Evolutionary conservation across 2,888 invertebrate species (phyloP), one percentile per base, ranked within the genome.

Genomic region (Ophraella communa): DNA sequence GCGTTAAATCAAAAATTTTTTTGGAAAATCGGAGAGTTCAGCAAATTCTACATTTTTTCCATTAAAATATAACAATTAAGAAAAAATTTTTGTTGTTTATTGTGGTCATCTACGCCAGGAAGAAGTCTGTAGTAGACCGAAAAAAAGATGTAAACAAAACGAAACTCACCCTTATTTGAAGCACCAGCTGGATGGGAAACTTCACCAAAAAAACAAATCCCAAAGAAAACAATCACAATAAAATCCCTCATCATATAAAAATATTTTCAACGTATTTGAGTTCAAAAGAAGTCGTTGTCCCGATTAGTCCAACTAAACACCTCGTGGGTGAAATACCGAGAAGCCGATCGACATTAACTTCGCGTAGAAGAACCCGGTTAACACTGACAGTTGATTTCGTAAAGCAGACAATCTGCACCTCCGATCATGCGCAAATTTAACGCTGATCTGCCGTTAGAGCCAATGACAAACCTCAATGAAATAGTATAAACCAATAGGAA

Each of bases 401-500:
- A 74, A 73, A 74, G 75, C 73, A 72, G 73, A 74, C 73, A 75
- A 71, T 71, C 72, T 76, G 72, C 75, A 78, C 76, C 78, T 78
- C 73, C 71, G 74, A 75, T 75, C 81, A 80, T 80, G 81, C 81
- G 81, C 80, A 72, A 67, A 78, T 73, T 68, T 73, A 69, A 67
- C 70, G 17, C 74, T 69, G 74, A 72, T 72, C 73, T 73, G 69
- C 71, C 72, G 72, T 69, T 72, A 69, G 74, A 74, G 75, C 81
- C 81, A 81, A 81, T 81, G 76, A 76, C 74, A 76, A 71, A 77
- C 76, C 78, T 71, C 78, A 80, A 77, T 75, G 77, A 75, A 74
- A 75, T 77, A 73, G 77, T 78, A 79, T 77, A 80, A 80, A 80
- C 81, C 81, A 81, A 81, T 81, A 74, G 80, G 79, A 79, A 78